Conservation (phyloP, 37 sponge, comb jelly and placozoan genomes). For the Aphrocallistes beatrix region DNA sequence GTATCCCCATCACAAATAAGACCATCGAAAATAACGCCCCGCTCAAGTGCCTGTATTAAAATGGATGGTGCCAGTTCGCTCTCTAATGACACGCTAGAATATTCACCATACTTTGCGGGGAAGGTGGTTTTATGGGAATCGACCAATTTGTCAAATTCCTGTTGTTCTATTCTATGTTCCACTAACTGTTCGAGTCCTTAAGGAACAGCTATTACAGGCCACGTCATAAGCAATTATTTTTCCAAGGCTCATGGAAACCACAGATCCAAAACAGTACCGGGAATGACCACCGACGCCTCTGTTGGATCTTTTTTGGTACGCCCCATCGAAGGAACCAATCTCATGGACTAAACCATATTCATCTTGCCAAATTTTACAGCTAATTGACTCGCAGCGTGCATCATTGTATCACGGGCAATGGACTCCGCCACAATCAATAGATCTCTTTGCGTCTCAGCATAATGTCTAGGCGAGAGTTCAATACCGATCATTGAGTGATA, state of each 20-base stretch:
- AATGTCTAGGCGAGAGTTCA: neutral
- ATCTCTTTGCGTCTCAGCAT: neutral
- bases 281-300: neutral
- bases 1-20: neutral
- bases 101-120: neutral
- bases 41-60: neutral
- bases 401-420: neutral
- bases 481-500: slow-evolving; percentile 3
- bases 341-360: neutral
- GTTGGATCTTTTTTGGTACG: neutral
- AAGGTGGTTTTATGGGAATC: neutral
- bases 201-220: neutral
- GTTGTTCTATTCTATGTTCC: neutral
- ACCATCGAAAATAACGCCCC: neutral
- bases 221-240: neutral
- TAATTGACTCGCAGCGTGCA: neutral
- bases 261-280: neutral
- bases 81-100: neutral
- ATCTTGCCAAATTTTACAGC: slow-evolving; percentile 14
- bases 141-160: neutral
- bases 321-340: slow-evolving; percentile 9
- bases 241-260: neutral
- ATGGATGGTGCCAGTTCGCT: neutral
- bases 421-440: slow-evolving; percentile 14
- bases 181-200: neutral